phyloP scores from a whole-genome alignment of 30 jellyfish, hydroid and myxozoan genomes.

The Pelagia noctiluca region DNA sequence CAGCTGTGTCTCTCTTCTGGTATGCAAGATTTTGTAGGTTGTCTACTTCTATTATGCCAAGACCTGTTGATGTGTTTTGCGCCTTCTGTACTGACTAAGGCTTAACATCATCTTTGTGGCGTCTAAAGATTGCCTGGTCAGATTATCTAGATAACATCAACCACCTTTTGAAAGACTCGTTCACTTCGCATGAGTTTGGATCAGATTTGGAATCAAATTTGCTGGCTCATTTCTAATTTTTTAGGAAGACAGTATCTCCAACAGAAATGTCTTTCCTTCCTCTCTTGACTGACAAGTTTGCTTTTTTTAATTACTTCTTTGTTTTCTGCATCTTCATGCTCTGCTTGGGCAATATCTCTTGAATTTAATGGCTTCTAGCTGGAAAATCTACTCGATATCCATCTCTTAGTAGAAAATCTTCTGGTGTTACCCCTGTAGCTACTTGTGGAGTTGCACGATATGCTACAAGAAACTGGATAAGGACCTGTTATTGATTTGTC shows the following conservation, averaged over 20 bases:
- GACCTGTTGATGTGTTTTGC: too few species aligned
- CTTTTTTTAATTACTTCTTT: constrained; percentile 7
- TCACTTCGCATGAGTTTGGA: constrained; percentile 30
- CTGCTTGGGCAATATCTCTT: neutral
- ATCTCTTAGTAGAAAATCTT: constrained; percentile 50
- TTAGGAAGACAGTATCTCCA: constrained; percentile 42
- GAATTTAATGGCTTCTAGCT: neutral
- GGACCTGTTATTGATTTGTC: constrained; percentile 26
- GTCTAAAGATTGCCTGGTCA: constrained; percentile 24
- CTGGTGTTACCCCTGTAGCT: constrained; percentile 70
- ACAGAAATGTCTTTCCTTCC: neutral
- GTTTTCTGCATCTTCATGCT: neutral
- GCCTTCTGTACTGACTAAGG: too few species aligned
- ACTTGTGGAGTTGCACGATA: constrained; percentile 61
- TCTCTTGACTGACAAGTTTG: constrained; percentile 20
- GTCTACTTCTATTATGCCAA: too few species aligned
- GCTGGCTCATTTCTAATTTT: constrained; percentile 27
- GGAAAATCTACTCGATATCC: constrained; percentile 48
- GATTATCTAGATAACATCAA: constrained; percentile 23
- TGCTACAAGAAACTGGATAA: constrained; percentile 16
- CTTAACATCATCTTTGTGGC: constrained; percentile 49
- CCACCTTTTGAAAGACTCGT: constrained; percentile 16
- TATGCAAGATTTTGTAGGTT: too few species aligned
- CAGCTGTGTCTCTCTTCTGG: too few species aligned
- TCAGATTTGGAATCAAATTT: constrained; percentile 48